Conservation (phyloP, 2,797 vertebrate genomes). For the Euthynnus affinis region DNA sequence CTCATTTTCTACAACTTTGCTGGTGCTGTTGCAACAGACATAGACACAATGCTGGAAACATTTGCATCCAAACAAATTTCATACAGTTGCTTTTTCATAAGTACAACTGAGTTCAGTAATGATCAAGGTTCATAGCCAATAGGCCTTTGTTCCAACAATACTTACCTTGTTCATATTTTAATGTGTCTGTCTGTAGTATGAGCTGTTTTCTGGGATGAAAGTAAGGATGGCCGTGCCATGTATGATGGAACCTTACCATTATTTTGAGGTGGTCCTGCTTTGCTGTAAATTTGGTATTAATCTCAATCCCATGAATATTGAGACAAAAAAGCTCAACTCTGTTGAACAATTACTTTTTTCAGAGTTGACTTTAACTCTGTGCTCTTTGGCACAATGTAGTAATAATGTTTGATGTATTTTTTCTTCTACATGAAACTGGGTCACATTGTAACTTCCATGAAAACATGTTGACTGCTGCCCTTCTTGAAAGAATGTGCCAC, state of each 20-base stretch:
- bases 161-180: background rate
- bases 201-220: constrained; percentile 1
- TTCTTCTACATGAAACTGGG: background rate
- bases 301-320: background rate
- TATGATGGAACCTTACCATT: constrained; percentile 11
- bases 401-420: background rate
- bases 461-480: background rate
- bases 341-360: background rate
- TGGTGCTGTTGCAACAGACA: constrained; percentile 10
- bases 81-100: background rate
- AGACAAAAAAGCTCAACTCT: background rate
- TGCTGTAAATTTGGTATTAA: background rate
- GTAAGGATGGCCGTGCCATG: too few relatives aligned
- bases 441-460: background rate
- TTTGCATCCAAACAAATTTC: constrained; percentile 10
- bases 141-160: constrained; percentile 8
- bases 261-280: background rate
- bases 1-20: constrained; percentile 14
- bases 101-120: constrained; percentile 12
- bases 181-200: background rate
- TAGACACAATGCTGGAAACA: constrained; percentile 32
- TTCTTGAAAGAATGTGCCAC: background rate
- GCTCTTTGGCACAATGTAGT: background rate
- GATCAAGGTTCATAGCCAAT: background rate
- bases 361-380: background rate